A percentile compares a stretch with the other conserved stretches of the same genome.
Evolutionary conservation across 2,113 vertebrate species (phyloP).

Genomic region (Scytalopus superciliaris): DNA sequence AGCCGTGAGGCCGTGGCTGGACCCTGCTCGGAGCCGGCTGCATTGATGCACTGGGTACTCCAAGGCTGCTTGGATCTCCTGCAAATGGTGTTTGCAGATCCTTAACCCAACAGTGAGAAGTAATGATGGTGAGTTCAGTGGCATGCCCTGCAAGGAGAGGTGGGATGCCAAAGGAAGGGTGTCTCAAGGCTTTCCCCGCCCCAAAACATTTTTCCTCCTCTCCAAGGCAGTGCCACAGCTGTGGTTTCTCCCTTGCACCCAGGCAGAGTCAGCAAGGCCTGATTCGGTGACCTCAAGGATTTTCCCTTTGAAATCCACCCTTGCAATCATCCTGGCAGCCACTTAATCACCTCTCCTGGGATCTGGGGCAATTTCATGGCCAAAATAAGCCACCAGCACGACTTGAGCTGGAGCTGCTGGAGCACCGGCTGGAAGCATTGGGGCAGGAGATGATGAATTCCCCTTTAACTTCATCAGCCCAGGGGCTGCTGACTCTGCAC

Average conservation of each 20-base stretch:
- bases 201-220: background rate
- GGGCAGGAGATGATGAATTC: background rate
- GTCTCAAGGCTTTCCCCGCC: background rate
- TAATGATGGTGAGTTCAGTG: background rate
- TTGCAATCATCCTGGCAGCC: background rate
- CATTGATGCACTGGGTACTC: slow-evolving; percentile 33
- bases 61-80: background rate
- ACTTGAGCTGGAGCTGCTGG: background rate
- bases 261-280: background rate
- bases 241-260: fast-evolving
- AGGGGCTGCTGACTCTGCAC: background rate
- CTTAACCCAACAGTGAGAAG: background rate
- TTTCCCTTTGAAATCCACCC: background rate
- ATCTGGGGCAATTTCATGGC: slow-evolving; percentile 10
- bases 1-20: background rate
- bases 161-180: background rate
- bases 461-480: background rate
- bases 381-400: background rate
- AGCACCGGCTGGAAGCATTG: background rate
- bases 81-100: background rate
- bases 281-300: background rate
- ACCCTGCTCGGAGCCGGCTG: background rate
- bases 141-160: background rate
- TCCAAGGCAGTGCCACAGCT: background rate
- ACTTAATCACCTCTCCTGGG: background rate